Conservation (phyloP, 2,113 vertebrate species). For the Rhegmatorhina hoffmannsi region DNA sequence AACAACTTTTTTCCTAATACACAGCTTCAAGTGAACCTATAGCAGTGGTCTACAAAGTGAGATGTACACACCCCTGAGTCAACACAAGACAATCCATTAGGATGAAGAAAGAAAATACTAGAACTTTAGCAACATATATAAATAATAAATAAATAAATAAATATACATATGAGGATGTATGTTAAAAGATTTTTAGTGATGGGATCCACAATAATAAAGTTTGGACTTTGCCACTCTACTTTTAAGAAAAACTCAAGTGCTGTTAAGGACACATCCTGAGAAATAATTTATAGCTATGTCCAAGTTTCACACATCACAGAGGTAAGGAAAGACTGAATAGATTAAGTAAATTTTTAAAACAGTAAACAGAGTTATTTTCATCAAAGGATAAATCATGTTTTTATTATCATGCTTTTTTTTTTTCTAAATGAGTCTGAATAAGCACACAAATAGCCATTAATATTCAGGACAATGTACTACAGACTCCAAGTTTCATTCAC, state of each 20-base stretch:
- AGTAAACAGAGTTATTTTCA: neutral
- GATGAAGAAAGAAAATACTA: neutral
- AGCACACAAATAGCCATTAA: neutral
- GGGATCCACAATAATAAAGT: neutral
- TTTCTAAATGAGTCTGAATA: neutral
- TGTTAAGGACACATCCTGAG: neutral
- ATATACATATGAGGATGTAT: neutral
- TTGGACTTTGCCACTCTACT: neutral
- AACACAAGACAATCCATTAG: neutral
- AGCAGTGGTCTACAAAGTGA: neutral
- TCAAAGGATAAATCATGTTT: neutral
- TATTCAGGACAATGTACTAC: neutral
- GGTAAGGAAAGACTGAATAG: neutral
- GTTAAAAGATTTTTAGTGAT: neutral
- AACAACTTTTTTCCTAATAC: neutral
- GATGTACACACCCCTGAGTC: neutral
- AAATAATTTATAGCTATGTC: neutral
- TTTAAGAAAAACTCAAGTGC: neutral
- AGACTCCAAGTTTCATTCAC: neutral
- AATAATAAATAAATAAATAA: neutral
- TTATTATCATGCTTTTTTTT: neutral
- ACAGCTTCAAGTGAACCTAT: neutral
- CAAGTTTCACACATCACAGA: neutral
- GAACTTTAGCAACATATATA: neutral
- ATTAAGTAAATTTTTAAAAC: neutral